Evolutionary conservation across 2,888 invertebrate genomes (phyloP).

Genomic region (Urechis unicinctus): DNA sequence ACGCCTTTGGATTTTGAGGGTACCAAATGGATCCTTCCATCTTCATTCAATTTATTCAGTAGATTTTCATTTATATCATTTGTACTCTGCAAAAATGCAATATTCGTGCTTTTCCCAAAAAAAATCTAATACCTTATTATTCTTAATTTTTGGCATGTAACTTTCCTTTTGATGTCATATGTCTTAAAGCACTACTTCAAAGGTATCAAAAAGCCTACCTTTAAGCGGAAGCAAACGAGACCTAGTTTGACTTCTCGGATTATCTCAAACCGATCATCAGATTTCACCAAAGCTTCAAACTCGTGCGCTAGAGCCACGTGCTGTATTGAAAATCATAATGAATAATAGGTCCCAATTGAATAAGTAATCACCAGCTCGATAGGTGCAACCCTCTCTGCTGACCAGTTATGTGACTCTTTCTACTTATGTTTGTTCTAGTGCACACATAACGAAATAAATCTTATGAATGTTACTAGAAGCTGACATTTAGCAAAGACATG

Average conservation of each 20-base stretch:
- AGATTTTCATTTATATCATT: slow-evolving; percentile 65
- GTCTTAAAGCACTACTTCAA: background rate
- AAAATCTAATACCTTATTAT: no score
- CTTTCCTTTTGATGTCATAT: background rate
- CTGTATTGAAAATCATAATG: slow-evolving; percentile 45
- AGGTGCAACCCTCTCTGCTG: no score
- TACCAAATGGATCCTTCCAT: slow-evolving; percentile 85
- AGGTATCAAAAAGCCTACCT: slow-evolving; percentile 55
- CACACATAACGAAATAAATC: no score
- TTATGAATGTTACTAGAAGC: no score
- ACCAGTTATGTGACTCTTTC: no score
- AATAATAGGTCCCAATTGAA: no score
- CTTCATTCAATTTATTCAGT: slow-evolving; percentile 76
- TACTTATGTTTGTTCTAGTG: no score
- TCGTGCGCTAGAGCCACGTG: slow-evolving; percentile 63
- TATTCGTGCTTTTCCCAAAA: no score
- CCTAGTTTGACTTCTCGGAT: slow-evolving; percentile 78
- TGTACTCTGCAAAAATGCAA: slow-evolving; percentile 15
- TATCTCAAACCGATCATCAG: slow-evolving; percentile 74
- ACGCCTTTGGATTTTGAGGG: slow-evolving; percentile 78
- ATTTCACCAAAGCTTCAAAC: slow-evolving; percentile 66
- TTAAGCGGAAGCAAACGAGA: slow-evolving; percentile 82
- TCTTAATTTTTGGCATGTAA: no score
- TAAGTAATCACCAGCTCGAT: no score
- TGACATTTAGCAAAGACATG: background rate